These are phyloP conservation scores for Ginglymostoma cirratum DNA, from an alignment of 2,113 vertebrate genomes.

Conservation along the genomic window DNA sequence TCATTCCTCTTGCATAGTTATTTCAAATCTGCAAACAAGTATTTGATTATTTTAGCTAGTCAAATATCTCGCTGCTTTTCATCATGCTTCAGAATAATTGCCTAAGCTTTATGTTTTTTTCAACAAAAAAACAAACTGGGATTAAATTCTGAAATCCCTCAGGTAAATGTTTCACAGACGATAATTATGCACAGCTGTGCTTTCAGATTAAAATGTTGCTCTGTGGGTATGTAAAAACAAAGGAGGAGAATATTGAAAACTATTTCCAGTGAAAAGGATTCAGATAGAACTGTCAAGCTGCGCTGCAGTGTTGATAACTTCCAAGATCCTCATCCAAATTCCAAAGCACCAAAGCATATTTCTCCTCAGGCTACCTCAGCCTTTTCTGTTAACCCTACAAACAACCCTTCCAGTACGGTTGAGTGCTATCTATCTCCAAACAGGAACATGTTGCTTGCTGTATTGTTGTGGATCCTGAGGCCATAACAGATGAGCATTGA, in stretches of 20 bases:
- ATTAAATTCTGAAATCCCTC: background rate
- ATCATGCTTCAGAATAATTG: background rate
- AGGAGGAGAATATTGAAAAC: background rate
- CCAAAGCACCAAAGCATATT: background rate
- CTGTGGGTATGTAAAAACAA: background rate
- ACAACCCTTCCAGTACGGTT: background rate
- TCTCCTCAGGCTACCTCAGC: background rate
- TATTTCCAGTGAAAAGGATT: background rate
- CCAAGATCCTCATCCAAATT: background rate
- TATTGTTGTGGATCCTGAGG: background rate
- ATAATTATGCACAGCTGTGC: background rate
- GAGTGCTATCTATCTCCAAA: background rate
- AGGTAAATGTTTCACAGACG: background rate
- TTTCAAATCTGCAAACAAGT: background rate
- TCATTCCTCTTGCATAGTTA: background rate
- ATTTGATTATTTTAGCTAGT: background rate
- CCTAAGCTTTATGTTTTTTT: background rate
- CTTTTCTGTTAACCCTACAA: background rate
- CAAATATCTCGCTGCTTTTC: background rate
- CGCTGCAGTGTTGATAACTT: background rate
- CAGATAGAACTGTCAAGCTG: background rate
- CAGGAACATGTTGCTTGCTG: background rate
- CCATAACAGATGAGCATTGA: background rate
- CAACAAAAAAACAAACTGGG: background rate
- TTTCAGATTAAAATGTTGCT: background rate